Percentiles rank a stretch among this genome's conserved stretches.
Evolutionary conservation across 2,888 invertebrate genomes (phyloP).

Genomic region (Eristalis arbustorum): DNA sequence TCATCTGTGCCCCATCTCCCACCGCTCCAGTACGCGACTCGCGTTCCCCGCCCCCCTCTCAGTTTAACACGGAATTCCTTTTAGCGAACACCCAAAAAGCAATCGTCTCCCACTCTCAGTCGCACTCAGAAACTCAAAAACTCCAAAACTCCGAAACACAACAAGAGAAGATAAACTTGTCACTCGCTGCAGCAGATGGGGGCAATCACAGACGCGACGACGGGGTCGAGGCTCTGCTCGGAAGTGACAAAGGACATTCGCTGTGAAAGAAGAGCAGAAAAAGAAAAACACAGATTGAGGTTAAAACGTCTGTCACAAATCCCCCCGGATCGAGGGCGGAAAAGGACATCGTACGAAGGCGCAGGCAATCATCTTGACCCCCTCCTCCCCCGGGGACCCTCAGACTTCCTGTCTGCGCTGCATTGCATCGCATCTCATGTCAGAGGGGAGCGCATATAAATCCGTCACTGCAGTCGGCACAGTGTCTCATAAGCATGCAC

Average conservation of each 20-base stretch:
- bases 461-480: slow-evolving; percentile 48
- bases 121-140: neutral
- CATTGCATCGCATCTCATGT: slow-evolving; percentile 9
- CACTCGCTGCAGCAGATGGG: slow-evolving; percentile 12
- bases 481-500: slow-evolving; percentile 14
- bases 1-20: neutral
- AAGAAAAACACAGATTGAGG: slow-evolving; percentile 14
- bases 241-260: slow-evolving; percentile 19
- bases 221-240: neutral
- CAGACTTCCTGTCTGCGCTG: slow-evolving; percentile 60
- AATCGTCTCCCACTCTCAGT: neutral
- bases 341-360: slow-evolving; percentile 43
- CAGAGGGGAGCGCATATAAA: slow-evolving; percentile 1
- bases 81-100: slow-evolving; percentile 27
- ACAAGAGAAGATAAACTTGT: slow-evolving; percentile 41
- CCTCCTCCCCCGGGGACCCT: neutral
- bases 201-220: neutral
- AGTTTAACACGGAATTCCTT: slow-evolving; percentile 56
- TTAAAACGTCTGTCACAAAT: slow-evolving; percentile 54
- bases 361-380: slow-evolving; percentile 41
- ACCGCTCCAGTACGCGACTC: neutral
- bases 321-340: slow-evolving; percentile 3
- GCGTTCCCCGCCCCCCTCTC: neutral
- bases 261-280: neutral
- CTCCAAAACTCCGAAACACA: neutral